phyloP scores from a whole-genome alignment of 2,113 vertebrate species.

The Trichomycterus rosablanca region DNA sequence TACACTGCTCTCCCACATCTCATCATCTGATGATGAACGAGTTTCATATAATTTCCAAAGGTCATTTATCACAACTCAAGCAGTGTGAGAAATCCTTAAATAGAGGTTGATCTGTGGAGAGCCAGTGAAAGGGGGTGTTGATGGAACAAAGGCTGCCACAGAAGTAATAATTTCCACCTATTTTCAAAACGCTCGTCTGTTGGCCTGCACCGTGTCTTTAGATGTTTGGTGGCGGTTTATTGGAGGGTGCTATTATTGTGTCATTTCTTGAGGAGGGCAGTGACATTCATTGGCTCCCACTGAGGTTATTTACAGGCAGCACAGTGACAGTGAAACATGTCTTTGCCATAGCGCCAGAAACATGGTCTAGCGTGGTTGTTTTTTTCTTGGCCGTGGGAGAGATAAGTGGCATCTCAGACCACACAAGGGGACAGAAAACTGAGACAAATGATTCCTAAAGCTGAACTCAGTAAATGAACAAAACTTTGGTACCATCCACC shows the following conservation, averaged over 20 bases:
- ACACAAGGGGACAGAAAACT: constrained; percentile 35
- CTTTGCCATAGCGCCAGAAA: constrained; percentile 25
- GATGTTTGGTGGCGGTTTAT: constrained; percentile 32
- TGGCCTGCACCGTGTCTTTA: constrained; percentile 19
- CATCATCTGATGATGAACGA: constrained; percentile 55
- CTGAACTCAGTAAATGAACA: constrained; percentile 34
- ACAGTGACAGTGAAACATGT: constrained; percentile 48
- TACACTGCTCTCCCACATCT: constrained; percentile 51
- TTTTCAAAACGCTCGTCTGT: constrained; percentile 36
- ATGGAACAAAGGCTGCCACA: constrained; percentile 36
- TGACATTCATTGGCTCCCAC: constrained; percentile 45
- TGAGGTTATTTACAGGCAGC: constrained; percentile 50
- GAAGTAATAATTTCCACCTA: constrained; percentile 44
- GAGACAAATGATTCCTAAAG: constrained; percentile 39
- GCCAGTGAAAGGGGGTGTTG: constrained; percentile 6
- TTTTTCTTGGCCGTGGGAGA: constrained; percentile 36
- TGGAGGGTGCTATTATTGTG: constrained; percentile 38
- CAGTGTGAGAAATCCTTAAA: constrained; percentile 45
- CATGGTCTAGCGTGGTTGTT: constrained; percentile 27
- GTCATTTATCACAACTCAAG: constrained; percentile 52
- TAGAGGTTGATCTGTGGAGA: constrained; percentile 36
- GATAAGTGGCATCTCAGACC: constrained; percentile 42
- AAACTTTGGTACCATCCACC: neutral
- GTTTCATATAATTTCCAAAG: constrained; percentile 50
- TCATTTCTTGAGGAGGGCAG: constrained; percentile 37